These are phyloP conservation scores for Sarcophaga caerulescens DNA, from an alignment of 2,888 invertebrate species.

Conservation along the genomic window DNA sequence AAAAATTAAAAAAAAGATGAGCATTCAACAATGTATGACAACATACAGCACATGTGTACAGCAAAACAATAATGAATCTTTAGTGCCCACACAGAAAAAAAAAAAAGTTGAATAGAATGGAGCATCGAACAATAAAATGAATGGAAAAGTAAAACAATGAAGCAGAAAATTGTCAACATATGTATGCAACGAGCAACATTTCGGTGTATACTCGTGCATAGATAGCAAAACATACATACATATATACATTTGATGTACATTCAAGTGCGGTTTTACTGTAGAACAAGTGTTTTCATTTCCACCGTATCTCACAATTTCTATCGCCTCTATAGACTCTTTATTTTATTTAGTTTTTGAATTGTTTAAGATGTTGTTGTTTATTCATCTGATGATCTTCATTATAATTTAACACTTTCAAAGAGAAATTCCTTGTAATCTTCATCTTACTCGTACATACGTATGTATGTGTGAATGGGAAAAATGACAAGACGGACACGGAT, in stretches of 20 bases:
- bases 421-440: conserved; percentile 58
- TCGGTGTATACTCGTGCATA: too few species aligned
- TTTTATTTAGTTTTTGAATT: too few species aligned
- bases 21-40: neutral
- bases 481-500: neutral
- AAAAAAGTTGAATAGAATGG: neutral
- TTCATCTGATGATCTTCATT: conserved; percentile 61
- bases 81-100: conserved; percentile 48
- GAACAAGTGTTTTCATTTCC: conserved; percentile 57
- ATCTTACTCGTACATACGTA: conserved; percentile 30
- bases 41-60: conserved; percentile 25
- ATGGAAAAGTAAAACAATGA: conserved; percentile 7
- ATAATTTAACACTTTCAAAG: conserved; percentile 63
- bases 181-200: too few species aligned
- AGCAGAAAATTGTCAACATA: conserved; percentile 55
- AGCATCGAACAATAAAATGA: neutral
- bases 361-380: neutral
- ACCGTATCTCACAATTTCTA: neutral
- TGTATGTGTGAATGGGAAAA: conserved; percentile 6
- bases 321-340: neutral
- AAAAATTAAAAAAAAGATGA: conserved; percentile 4
- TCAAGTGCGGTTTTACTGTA: conserved; percentile 45
- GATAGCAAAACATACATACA: too few species aligned
- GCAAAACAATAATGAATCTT: conserved; percentile 16
- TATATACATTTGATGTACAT: neutral